These are phyloP conservation scores for Calypte anna DNA, from an alignment of 2,113 vertebrate genomes.

Conservation along the genomic window DNA sequence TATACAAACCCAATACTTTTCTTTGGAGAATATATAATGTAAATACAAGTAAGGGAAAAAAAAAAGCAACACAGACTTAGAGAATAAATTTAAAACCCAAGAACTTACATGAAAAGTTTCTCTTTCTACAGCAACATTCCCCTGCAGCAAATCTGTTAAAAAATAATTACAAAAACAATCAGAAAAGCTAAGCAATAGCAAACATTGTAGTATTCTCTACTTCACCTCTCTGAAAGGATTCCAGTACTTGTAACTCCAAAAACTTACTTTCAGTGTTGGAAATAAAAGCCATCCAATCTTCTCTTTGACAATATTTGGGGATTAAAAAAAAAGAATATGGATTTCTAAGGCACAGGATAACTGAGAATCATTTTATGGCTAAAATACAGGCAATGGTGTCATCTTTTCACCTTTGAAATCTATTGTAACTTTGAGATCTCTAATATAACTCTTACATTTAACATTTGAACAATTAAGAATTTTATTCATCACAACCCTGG, in stretches of 20 bases:
- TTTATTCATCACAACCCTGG: background rate
- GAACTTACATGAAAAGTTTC: constrained; percentile 63
- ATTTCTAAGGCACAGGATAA: background rate
- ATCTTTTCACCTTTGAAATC: background rate
- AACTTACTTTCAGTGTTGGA: background rate
- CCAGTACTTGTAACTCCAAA: background rate
- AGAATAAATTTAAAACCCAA: background rate
- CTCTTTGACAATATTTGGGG: background rate
- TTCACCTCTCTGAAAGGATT: background rate
- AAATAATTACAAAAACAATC: constrained; percentile 23
- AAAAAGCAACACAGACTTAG: background rate
- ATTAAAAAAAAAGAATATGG: background rate
- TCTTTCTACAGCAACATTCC: background rate
- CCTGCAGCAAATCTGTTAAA: constrained; percentile 52
- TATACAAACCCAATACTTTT: background rate
- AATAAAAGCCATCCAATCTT: background rate
- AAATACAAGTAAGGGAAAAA: constrained; percentile 29
- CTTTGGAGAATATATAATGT: constrained; percentile 22
- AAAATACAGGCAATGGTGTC: background rate
- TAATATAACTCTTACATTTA: background rate
- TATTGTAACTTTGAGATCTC: background rate
- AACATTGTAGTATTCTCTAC: background rate
- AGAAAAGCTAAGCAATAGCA: background rate
- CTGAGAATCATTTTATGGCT: background rate
- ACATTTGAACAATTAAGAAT: background rate